Evolutionary conservation across 1,140 invertebrate genomes (phyloP).

Genomic region (Chironomus tepperi): DNA sequence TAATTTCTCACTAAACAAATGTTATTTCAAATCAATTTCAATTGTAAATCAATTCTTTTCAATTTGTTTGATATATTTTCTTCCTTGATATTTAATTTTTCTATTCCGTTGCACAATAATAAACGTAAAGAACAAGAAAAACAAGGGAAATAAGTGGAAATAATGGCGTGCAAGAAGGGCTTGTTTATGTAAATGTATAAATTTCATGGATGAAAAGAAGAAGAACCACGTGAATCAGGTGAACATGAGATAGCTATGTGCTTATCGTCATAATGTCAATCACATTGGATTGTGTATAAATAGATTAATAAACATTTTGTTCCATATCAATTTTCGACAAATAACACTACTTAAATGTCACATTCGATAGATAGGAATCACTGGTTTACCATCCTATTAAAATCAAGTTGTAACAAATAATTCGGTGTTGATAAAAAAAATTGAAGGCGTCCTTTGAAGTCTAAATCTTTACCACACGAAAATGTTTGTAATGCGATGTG

Average conservation of each 20-base stretch:
- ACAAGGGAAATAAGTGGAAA: too few relatives aligned
- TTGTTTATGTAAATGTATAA: too few relatives aligned
- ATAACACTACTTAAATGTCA: not conserved
- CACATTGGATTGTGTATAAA: not conserved
- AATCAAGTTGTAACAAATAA: too few relatives aligned
- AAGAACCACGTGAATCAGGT: not conserved
- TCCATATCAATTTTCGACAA: not conserved
- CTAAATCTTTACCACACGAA: too few relatives aligned
- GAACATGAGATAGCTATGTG: not conserved
- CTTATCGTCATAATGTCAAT: not conserved
- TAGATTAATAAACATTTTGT: not conserved
- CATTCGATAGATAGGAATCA: too few relatives aligned
- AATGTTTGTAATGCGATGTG: too few relatives aligned
- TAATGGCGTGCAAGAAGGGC: too few relatives aligned
- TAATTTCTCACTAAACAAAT: not conserved
- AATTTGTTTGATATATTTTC: slow-evolving; percentile 8
- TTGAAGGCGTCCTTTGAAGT: too few relatives aligned
- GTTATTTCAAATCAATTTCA: slow-evolving; percentile 4
- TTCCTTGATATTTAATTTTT: not conserved
- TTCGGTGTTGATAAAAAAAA: too few relatives aligned
- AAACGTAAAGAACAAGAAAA: too few relatives aligned
- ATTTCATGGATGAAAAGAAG: too few relatives aligned
- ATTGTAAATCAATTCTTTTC: slow-evolving; percentile 15
- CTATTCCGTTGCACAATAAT: not conserved
- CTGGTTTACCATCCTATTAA: too few relatives aligned